Evolutionary conservation across 2,888 invertebrate species (phyloP).

Genomic region (Thyatira batis): DNA sequence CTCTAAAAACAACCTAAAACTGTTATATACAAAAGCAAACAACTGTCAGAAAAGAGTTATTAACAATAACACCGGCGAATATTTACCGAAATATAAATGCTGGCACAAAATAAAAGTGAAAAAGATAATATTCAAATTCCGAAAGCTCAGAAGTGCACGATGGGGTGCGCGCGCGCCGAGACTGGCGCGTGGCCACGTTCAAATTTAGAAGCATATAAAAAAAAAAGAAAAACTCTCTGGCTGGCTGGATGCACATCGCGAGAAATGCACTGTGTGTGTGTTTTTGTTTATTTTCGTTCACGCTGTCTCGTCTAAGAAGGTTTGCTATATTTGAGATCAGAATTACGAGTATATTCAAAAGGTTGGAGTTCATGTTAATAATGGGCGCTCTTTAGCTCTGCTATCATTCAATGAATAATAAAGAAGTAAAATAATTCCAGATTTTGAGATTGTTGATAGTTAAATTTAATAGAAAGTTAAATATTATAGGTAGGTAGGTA

Average conservation of each 20-base stretch:
- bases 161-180: constrained; percentile 61
- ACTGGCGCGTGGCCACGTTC: constrained; percentile 77
- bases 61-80: constrained; percentile 29
- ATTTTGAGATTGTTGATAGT: too few species aligned
- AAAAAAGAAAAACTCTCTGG: constrained; percentile 62
- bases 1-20: background rate
- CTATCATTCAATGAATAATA: too few species aligned
- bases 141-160: constrained; percentile 54
- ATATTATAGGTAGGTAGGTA: too few species aligned
- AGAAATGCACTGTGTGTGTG: constrained; percentile 71
- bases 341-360: background rate
- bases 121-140: constrained; percentile 34
- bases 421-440: too few species aligned
- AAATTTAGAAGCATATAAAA: constrained; percentile 72
- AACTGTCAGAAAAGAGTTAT: constrained; percentile 6
- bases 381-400: too few species aligned
- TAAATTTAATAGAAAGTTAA: too few species aligned
- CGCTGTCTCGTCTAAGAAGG: constrained; percentile 34
- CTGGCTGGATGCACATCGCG: constrained; percentile 69
- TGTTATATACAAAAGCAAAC: constrained; percentile 25
- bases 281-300: constrained; percentile 61
- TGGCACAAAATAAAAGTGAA: constrained; percentile 28
- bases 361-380: background rate
- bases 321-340: constrained; percentile 7
- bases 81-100: constrained; percentile 51